Conservation (phyloP, 1,140 invertebrate genomes). For the Cylas formicarius region DNA sequence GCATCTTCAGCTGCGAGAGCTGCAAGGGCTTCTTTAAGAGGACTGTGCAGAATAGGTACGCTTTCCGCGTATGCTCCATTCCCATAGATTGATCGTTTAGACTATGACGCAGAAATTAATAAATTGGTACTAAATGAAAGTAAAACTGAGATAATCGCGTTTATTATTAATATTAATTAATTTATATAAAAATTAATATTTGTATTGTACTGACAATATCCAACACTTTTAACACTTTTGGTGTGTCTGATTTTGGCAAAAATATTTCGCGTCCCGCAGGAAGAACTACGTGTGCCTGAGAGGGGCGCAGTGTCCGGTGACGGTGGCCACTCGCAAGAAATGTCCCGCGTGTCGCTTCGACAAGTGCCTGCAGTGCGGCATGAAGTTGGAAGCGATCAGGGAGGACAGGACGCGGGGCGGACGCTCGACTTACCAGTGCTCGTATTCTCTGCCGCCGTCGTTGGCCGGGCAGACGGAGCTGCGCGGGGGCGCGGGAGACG, state of each 20-base stretch:
- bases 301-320: constrained; percentile 84
- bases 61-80: no score
- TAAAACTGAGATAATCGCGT: constrained; percentile 1
- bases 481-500: constrained; percentile 32
- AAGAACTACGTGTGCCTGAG: constrained; percentile 93
- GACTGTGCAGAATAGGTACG: constrained; percentile 79
- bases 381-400: constrained; percentile 95
- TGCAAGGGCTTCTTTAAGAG: constrained; percentile 98
- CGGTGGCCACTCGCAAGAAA: constrained; percentile 88
- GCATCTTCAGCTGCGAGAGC: constrained; percentile 94
- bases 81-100: neutral
- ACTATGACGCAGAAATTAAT: no score
- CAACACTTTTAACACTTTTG: no score
- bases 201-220: no score
- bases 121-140: no score
- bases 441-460: constrained; percentile 73
- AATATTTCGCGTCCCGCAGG: no score
- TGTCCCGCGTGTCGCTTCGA: constrained; percentile 96
- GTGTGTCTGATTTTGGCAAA: no score
- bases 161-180: neutral
- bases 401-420: constrained; percentile 92
- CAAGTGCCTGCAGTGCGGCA: constrained; percentile 91
- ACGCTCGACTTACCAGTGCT: constrained; percentile 90
- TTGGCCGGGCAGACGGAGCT: constrained; percentile 48
- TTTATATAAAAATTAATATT: neutral